Base-by-base conservation (phyloP, 1,140 invertebrate species). In the Drosophila bipectinata region DNA sequence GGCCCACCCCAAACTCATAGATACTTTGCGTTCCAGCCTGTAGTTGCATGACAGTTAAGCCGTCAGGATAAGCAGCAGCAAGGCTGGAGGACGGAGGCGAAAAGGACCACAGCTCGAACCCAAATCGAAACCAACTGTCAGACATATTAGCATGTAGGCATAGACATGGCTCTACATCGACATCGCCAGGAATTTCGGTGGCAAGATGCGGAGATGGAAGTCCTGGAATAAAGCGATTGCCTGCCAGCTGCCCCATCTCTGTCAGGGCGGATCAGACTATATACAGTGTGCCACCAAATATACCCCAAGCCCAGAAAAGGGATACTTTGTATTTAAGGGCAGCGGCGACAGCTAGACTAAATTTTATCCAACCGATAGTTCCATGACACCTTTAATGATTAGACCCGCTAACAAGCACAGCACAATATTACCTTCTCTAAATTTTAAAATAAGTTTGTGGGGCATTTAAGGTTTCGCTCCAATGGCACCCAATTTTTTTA, bases 31-130 rank as follows among this genome's bases (percentile, higher is more conserved):
- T 80, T 73, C 63, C 74, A 71, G 62, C 41, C 68, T 75, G 64
- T 72, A 87, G 82, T 87, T 79, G 82, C 83, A 88, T 87, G 82
- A 87, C 82, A 87, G 83, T 79, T 88, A 87, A 87, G 82, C 82
- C 64, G 71, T 53, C 80, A 73, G 83, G 82, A 85, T 85, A 82
- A 87, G 83, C 77, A 72, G 64, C 63, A 49, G 37, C 54, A 54
- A 14, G 44, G 48, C 37, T n/a, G 9, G 44, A 6, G 21, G 8
- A 1, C 3, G 18, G 18, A 47, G 44, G 18, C 28, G 4, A 32
- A 60, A 26, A 48, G 45, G 55, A 51, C 52, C 21, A 5, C 52
- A 26, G 10, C 45, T 52, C 34, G 47, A 52, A 66, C 75, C 82
- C 74, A 77, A 80, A 75, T 73, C 64, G 67, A 84, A 77, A 72